Conservation (phyloP, 2,888 invertebrate species). For the Autographa gamma region DNA sequence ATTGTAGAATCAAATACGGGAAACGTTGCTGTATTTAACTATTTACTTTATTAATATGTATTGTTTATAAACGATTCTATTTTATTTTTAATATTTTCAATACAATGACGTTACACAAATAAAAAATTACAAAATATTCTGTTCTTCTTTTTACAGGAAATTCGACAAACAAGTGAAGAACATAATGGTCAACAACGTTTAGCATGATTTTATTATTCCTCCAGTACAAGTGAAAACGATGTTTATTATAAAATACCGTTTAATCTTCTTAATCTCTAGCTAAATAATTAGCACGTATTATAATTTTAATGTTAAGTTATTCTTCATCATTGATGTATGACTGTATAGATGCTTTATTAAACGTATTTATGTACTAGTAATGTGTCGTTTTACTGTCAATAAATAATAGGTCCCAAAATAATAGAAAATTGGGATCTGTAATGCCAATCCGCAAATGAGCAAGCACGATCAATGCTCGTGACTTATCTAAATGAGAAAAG, state of each 20-base stretch:
- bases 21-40: too few relatives aligned
- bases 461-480: too few relatives aligned
- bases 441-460: too few relatives aligned
- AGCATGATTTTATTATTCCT: slow-evolving; percentile 15
- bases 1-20: too few relatives aligned
- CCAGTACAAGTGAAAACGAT: slow-evolving; percentile 27
- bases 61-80: too few relatives aligned
- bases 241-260: slow-evolving; percentile 14
- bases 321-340: slow-evolving; percentile 32
- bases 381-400: neutral
- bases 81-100: too few relatives aligned
- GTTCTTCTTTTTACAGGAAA: slow-evolving; percentile 82
- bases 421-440: too few relatives aligned
- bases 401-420: too few relatives aligned
- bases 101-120: too few relatives aligned
- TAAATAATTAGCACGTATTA: slow-evolving; percentile 22
- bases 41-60: too few relatives aligned
- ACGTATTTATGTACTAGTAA: slow-evolving; percentile 21
- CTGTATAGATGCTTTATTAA: slow-evolving; percentile 42
- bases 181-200: slow-evolving; percentile 87
- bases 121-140: too few relatives aligned
- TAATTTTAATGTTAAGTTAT: slow-evolving; percentile 43
- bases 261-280: slow-evolving; percentile 29
- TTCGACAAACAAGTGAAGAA: slow-evolving; percentile 91
- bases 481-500: too few relatives aligned